Evolutionary conservation across 2,888 invertebrate genomes (phyloP), one percentile per base, ranked within the genome.

Genomic region (Trichogramma evanescens): DNA sequence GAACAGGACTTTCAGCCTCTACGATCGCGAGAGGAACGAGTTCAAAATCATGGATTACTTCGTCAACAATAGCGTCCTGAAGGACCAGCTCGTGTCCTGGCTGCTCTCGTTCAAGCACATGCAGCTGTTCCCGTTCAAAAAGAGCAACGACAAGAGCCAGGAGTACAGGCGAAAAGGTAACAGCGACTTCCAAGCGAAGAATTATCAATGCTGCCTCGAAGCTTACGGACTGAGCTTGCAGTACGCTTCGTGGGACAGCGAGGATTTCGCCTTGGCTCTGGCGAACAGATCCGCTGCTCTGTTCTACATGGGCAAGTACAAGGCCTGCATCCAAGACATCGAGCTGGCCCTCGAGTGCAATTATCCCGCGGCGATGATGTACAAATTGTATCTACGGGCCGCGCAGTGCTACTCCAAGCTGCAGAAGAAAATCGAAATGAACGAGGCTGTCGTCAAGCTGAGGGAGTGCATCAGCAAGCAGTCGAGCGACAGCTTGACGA

Each of bases 231-330:
- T 84, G 69, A 86, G 87, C 75, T 81, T 88, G 7, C 72, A 82
- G 57, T 83, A 80, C 70, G 86, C 88, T 5, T 75, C 79, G 9
- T 80, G 80, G 44, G 75, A 80, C 42, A 82, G 82, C 50, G 77
- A 81, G 8, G 83, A 84, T 74, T 84, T 84, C 67, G 78, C 85
- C 1, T 71, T 87, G 53, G 87, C 87, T 0, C 75, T 86, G 56
- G 87, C 86, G 0, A 89, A 89, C 69, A 80, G 89, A 72, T 88
- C 89, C 8, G 88, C 88, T 13, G 82, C 85, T 6, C 79, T 86
- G 50, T 80, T 85, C 68, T 81, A 83, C 66, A 71, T 86, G 72
- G 80, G 82, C 59, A 80, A 80, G 69, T 87, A 80, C 75, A 71
- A 85, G 84, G 84, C 86, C 54, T 86, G 87, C 67, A 69, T 89